Base-by-base conservation (phyloP, 2,888 invertebrate species). In the Dichetophora obliterata region DNA sequence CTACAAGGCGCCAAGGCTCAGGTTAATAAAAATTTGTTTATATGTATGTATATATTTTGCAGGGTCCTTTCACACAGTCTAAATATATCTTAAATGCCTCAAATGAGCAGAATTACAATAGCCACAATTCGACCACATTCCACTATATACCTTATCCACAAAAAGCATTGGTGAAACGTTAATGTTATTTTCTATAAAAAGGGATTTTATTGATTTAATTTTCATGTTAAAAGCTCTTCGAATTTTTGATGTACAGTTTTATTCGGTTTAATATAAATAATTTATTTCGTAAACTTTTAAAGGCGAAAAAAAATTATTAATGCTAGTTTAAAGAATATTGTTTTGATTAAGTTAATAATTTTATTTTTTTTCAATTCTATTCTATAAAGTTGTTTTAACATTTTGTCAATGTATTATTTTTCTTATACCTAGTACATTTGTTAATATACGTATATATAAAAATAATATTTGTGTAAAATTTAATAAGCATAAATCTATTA, bases 121-220 rank as follows among this genome's bases (percentile, higher is more conserved):
- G 37, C 8, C 5, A 3, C 37, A 37, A 8, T 6, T 37, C 8
- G 5, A 37, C 37, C 8, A 37, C 43, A 11, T 43, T 1, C 14
- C 6, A 11, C 6, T 37, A 1, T 5, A 5, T 37, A 5, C 37
- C 37, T 37, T 8, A 37, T 8, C 37, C 37, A 5, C 5, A 37
- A 43, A 43, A 43, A 11, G 11, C 43, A 43, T 14, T 43, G 11
- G 11, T 11, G 6, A 11, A 43, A 43, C 2, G 14, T 43, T 6
- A 37, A 50, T 68, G 54, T 68, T 76, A 1, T 72, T 65, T 73
- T 73, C 63, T 74, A 57, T 54, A 66, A 74, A 74, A 74, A n/a
- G 74, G 74, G 19, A 22, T 74, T 65, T 73, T 63, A 63, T 73
- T 73, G 63, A 63, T 37, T 72, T 73, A 50, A 50, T 50, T 48